Evolutionary conservation across 2,888 invertebrate genomes (phyloP).

Genomic region (Dasysyrphus tricinctus): DNA sequence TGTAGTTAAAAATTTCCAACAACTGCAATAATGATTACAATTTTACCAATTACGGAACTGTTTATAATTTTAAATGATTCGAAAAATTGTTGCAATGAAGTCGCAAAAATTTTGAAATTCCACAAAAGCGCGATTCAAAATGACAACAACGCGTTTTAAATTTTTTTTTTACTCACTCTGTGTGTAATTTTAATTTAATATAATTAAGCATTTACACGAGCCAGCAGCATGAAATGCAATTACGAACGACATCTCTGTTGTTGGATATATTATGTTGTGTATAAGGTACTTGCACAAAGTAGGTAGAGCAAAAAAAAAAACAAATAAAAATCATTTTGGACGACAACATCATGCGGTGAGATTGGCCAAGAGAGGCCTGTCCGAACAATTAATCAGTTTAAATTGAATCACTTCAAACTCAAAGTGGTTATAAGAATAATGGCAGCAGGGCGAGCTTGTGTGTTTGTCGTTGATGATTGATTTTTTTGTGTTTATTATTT

Average conservation of each 20-base stretch:
- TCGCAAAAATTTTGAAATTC: conserved; percentile 72
- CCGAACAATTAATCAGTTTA: conserved; percentile 72
- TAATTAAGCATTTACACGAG: conserved; percentile 74
- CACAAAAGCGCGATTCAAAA: conserved; percentile 23
- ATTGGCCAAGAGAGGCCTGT: conserved; percentile 59
- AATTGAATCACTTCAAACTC: conserved; percentile 61
- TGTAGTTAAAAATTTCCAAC: not conserved
- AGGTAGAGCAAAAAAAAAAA: not conserved
- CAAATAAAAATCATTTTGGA: conserved; percentile 54
- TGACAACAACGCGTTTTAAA: conserved; percentile 24
- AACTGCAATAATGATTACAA: conserved; percentile 63
- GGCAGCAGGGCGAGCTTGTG: not conserved
- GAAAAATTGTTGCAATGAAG: conserved; percentile 61
- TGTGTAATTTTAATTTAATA: conserved; percentile 75
- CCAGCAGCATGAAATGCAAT: conserved; percentile 67
- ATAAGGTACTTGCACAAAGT: not conserved
- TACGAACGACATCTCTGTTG: conserved; percentile 43
- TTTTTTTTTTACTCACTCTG: conserved; percentile 33
- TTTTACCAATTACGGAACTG: conserved; percentile 71
- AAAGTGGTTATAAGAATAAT: conserved; percentile 47
- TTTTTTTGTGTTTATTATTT: not conserved
- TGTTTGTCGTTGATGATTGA: not conserved
- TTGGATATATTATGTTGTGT: conserved; percentile 29
- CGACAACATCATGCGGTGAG: conserved; percentile 57
- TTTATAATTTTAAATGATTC: conserved; percentile 73